phyloP scores from a whole-genome alignment of 1,140 invertebrate species.

The Euura lappo region DNA sequence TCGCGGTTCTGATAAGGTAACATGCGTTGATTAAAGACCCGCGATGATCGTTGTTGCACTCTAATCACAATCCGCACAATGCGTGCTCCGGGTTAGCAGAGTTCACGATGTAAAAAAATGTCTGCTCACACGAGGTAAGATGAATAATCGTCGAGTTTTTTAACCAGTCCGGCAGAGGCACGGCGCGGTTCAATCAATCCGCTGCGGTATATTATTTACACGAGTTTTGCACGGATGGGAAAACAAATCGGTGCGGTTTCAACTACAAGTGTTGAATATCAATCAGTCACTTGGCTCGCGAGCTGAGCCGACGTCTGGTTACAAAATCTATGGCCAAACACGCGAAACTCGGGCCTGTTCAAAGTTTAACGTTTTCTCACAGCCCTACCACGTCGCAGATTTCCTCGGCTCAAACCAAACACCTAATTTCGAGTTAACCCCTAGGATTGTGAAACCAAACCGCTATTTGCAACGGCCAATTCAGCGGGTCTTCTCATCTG shows the following conservation, averaged over 20 bases:
- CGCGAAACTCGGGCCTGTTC: background rate
- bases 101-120: too few species aligned
- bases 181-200: too few species aligned
- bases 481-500: background rate
- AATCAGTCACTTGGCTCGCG: background rate
- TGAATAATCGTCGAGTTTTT: too few species aligned
- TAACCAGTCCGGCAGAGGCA: too few species aligned
- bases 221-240: too few species aligned
- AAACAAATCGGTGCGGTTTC: too few species aligned
- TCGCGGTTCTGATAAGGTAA: background rate
- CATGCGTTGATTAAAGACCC: too few species aligned
- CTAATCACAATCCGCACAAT: too few species aligned
- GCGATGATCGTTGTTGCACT: too few species aligned
- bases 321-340: background rate
- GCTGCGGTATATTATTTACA: too few species aligned
- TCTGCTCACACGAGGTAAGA: too few species aligned
- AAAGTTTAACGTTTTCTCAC: constrained; percentile 48
- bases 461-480: background rate
- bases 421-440: constrained; percentile 38
- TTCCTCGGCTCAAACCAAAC: constrained; percentile 23
- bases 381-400: constrained; percentile 31
- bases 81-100: too few species aligned
- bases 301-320: background rate
- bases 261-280: constrained; percentile 1
- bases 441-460: constrained; percentile 3